phyloP scores from a whole-genome alignment of 2,888 invertebrate genomes.

The Athalia circularis region DNA sequence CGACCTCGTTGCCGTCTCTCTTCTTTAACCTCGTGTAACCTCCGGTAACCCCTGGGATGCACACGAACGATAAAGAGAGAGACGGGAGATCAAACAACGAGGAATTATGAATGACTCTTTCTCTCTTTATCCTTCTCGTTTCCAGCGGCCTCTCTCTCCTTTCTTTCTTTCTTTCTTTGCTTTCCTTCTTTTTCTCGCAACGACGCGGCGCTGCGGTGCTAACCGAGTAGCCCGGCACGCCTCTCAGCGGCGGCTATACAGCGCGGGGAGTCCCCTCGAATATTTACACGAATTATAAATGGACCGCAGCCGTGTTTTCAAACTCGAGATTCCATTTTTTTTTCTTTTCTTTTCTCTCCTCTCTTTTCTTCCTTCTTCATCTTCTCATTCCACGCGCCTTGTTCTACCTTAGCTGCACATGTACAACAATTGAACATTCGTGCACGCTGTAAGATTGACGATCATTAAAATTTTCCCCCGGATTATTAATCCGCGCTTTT shows the following conservation, averaged over 20 bases:
- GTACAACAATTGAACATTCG: no score
- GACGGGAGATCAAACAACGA: constrained; percentile 40
- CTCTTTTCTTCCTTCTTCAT: no score
- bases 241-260: neutral
- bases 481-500: no score
- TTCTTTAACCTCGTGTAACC: constrained; percentile 39
- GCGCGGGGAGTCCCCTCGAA: neutral
- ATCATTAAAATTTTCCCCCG: no score
- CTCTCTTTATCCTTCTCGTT: constrained; percentile 45
- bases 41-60: neutral
- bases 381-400: no score
- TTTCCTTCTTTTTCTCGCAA: neutral
- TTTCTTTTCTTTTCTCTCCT: no score
- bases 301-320: neutral
- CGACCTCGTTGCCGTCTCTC: constrained; percentile 39
- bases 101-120: constrained; percentile 49
- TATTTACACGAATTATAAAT: constrained; percentile 33
- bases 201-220: neutral
- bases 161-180: constrained; percentile 25
- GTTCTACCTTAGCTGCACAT: no score
- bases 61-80: constrained; percentile 19
- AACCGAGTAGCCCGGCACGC: neutral
- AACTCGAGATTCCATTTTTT: no score
- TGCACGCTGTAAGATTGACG: no score
- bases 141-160: constrained; percentile 35